Percentiles rank a stretch among this genome's conserved stretches.
Evolutionary conservation across 2,797 vertebrate species (phyloP).

Genomic region (Helostoma temminkii): DNA sequence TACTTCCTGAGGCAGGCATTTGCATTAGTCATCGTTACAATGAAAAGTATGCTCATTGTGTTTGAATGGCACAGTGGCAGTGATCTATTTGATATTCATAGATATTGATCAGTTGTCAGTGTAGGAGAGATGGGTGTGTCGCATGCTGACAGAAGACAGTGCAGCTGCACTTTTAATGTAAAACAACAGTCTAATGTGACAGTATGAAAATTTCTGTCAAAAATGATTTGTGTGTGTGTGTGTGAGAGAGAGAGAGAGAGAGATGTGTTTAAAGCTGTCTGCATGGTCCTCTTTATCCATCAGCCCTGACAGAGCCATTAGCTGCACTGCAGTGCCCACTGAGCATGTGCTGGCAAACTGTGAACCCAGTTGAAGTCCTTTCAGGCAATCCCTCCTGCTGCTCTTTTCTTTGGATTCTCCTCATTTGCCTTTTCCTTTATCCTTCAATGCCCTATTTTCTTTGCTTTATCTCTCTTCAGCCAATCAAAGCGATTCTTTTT

Average conservation of each 20-base stretch:
- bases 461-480: conserved; percentile 29
- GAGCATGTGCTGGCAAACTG: conserved; percentile 63
- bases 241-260: conserved; percentile 27
- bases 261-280: conserved; percentile 48
- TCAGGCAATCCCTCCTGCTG: conserved; percentile 43
- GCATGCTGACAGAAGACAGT: conserved; percentile 1
- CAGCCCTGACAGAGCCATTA: conserved; percentile 50
- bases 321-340: conserved; percentile 66
- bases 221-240: conserved; percentile 13
- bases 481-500: conserved; percentile 37
- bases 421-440: conserved; percentile 58
- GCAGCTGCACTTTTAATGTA: not conserved
- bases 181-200: not conserved
- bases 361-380: conserved; percentile 49
- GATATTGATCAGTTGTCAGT: conserved; percentile 39
- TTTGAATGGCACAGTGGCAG: conserved; percentile 1
- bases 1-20: not conserved
- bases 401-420: conserved; percentile 48
- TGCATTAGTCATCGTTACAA: conserved; percentile 9
- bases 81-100: conserved; percentile 28
- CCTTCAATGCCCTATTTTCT: conserved; percentile 46
- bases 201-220: conserved; percentile 7
- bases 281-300: conserved; percentile 50
- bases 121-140: conserved; percentile 4
- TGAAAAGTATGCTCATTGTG: conserved; percentile 20